Conservation (phyloP, 1,140 invertebrate genomes). For the Sesamia nonagrioides region DNA sequence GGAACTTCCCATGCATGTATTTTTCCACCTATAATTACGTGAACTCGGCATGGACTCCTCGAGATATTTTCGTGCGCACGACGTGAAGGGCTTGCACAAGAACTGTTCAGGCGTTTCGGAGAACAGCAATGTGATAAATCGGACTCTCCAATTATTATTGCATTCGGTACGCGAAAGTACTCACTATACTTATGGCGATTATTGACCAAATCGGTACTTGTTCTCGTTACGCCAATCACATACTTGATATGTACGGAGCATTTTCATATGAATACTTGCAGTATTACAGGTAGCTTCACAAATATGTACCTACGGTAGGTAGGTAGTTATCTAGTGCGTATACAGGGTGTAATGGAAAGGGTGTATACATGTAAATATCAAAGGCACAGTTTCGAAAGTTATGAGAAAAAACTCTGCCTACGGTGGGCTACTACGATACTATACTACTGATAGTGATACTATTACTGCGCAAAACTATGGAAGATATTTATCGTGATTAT, state of each 20-base stretch:
- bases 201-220: conserved; percentile 84
- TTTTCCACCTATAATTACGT: conserved; percentile 86
- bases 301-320: not conserved
- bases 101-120: conserved; percentile 83
- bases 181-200: conserved; percentile 85
- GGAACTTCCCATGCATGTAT: conserved; percentile 84
- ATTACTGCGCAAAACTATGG: too few relatives aligned
- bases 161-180: conserved; percentile 85
- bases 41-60: conserved; percentile 80
- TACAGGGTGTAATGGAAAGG: too few relatives aligned
- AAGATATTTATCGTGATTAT: too few relatives aligned
- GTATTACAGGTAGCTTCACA: not conserved
- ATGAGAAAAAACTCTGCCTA: too few relatives aligned
- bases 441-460: too few relatives aligned
- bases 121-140: conserved; percentile 87
- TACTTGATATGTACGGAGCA: conserved; percentile 47
- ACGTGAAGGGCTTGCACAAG: conserved; percentile 85
- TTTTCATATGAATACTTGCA: conserved; percentile 24
- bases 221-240: conserved; percentile 85
- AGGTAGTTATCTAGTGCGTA: too few relatives aligned
- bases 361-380: too few relatives aligned
- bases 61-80: conserved; percentile 86
- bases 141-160: conserved; percentile 86
- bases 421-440: too few relatives aligned
- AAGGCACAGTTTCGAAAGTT: too few relatives aligned